A percentile compares a stretch with the other conserved stretches of the same genome.
phyloP scores from a whole-genome alignment of 2,113 vertebrate species.

The Sinosuthora webbiana region DNA sequence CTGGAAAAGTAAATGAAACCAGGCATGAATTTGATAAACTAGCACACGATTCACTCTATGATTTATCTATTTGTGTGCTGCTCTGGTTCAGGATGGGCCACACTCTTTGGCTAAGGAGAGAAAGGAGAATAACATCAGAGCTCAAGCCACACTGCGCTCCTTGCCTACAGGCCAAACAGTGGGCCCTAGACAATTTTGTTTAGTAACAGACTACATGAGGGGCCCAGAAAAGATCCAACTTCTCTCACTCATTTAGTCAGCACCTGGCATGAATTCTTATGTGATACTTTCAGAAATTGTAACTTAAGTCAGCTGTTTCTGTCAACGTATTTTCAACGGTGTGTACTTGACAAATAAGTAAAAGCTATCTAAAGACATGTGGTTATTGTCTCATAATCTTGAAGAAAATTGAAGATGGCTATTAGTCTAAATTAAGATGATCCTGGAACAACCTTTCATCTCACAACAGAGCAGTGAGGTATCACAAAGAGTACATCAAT shows the following conservation, averaged over 20 bases:
- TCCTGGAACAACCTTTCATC: not conserved
- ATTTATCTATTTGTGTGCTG: not conserved
- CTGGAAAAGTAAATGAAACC: not conserved
- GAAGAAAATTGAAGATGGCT: not conserved
- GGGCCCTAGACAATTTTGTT: not conserved
- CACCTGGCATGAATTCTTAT: not conserved
- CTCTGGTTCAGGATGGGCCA: not conserved
- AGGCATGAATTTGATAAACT: not conserved
- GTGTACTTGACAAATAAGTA: not conserved
- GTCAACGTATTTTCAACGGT: not conserved
- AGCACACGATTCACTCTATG: fast-evolving
- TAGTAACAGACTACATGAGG: not conserved
- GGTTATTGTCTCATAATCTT: not conserved
- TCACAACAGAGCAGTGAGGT: not conserved
- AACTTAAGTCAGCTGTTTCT: not conserved
- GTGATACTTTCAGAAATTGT: not conserved
- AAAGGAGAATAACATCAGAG: not conserved
- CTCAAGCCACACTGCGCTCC: not conserved
- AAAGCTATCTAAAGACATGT: not conserved
- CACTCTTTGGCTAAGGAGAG: not conserved
- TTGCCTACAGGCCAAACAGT: not conserved
- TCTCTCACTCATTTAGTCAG: not conserved
- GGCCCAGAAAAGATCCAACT: not conserved
- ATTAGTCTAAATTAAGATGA: not conserved
- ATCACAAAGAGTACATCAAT: not conserved